phyloP scores from a whole-genome alignment of 2,888 invertebrate genomes.

The Apamea crenata region DNA sequence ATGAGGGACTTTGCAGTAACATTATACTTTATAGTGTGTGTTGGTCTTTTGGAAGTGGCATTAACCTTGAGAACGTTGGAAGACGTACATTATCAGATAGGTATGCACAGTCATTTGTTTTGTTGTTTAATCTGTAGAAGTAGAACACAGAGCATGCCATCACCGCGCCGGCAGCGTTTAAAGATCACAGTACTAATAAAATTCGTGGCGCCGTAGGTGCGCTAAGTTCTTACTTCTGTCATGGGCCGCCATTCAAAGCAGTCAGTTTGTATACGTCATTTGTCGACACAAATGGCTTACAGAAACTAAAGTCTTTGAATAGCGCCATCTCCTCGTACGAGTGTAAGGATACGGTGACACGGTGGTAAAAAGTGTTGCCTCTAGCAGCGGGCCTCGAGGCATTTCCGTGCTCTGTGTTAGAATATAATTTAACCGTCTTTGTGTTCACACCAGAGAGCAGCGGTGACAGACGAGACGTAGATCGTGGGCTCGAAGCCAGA shows the following conservation, averaged over 20 bases:
- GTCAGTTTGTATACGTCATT: background rate
- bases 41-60: constrained; percentile 24
- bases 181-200: background rate
- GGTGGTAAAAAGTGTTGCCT: background rate
- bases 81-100: background rate
- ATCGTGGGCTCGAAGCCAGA: background rate
- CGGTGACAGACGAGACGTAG: background rate
- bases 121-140: background rate
- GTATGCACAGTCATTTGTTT: constrained; percentile 1
- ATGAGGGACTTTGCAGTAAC: constrained; percentile 43
- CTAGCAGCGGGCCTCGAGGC: too few relatives aligned
- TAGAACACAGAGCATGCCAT: background rate
- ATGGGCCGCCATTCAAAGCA: background rate
- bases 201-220: background rate
- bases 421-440: background rate
- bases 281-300: background rate
- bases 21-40: constrained; percentile 46
- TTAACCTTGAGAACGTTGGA: constrained; percentile 33
- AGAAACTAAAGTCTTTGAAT: background rate
- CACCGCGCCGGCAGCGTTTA: background rate
- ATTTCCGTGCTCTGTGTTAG: background rate
- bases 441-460: background rate
- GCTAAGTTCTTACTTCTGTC: background rate
- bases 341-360: background rate
- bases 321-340: background rate